Conservation (phyloP, 2,113 vertebrate species). For the Promerops cafer region DNA sequence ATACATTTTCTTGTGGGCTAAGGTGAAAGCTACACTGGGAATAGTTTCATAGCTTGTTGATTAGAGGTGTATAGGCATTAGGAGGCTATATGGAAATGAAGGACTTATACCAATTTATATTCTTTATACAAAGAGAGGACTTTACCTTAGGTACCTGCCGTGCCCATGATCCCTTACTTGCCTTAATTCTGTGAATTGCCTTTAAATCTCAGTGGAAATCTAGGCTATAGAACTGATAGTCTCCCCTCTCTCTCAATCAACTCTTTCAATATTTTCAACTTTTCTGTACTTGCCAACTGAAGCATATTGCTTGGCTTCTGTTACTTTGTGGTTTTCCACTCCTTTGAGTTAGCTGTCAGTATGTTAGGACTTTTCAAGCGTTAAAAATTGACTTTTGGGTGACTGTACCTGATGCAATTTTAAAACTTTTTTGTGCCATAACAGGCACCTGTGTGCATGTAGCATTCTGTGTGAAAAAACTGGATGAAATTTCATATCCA, state of each 20-base stretch:
- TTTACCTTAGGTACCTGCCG: neutral
- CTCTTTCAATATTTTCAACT: neutral
- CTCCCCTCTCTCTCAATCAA: neutral
- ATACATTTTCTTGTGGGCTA: neutral
- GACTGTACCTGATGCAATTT: neutral
- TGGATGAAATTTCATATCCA: neutral
- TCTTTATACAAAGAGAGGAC: neutral
- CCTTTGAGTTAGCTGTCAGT: neutral
- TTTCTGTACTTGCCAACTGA: neutral
- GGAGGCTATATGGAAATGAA: neutral
- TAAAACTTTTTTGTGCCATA: neutral
- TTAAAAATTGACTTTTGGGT: neutral
- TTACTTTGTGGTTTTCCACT: neutral
- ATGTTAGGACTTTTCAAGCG: neutral
- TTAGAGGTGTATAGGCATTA: neutral
- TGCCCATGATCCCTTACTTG: neutral
- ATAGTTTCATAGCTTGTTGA: neutral
- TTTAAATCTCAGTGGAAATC: neutral
- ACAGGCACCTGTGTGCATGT: neutral
- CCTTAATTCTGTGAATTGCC: neutral
- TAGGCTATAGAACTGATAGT: neutral
- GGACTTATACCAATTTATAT: neutral
- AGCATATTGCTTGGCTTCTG: neutral
- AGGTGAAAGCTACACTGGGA: neutral
- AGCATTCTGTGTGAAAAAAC: neutral